phyloP scores from a whole-genome alignment of 2,888 invertebrate species.

The Tortricodes alternella region DNA sequence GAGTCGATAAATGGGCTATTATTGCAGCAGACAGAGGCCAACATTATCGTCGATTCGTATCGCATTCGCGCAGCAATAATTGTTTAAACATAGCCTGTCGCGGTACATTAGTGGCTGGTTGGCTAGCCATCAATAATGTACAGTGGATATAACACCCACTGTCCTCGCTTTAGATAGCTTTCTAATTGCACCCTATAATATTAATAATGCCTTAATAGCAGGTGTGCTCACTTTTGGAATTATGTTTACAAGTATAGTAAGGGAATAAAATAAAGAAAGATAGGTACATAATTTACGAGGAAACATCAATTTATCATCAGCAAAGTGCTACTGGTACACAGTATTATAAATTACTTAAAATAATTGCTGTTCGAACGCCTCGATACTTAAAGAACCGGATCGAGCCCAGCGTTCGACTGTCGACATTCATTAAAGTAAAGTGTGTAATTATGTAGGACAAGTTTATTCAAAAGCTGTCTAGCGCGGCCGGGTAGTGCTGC shows the following conservation, averaged over 20 bases:
- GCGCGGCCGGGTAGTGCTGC: constrained; percentile 61
- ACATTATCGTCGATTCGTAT: constrained; percentile 78
- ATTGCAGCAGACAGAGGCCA: constrained; percentile 75
- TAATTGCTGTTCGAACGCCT: constrained; percentile 61
- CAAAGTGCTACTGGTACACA: constrained; percentile 31
- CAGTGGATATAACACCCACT: constrained; percentile 42
- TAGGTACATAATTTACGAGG: constrained; percentile 10
- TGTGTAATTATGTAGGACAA: constrained; percentile 77
- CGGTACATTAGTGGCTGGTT: constrained; percentile 63
- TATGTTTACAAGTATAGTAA: constrained; percentile 8
- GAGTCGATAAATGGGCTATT: constrained; percentile 78
- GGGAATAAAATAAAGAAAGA: constrained; percentile 8
- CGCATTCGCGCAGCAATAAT: constrained; percentile 73
- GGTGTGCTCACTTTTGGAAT: constrained; percentile 3
- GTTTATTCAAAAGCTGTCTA: constrained; percentile 66
- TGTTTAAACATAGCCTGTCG: constrained; percentile 76
- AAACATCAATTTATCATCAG: constrained; percentile 26
- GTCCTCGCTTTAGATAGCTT: constrained; percentile 48
- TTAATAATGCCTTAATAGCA: constrained; percentile 16
- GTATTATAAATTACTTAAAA: constrained; percentile 49
- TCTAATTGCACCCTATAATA: constrained; percentile 52
- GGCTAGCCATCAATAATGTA: constrained; percentile 65
- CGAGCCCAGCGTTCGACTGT: constrained; percentile 36
- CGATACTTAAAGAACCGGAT: constrained; percentile 65
- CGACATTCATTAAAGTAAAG: constrained; percentile 79